These are phyloP conservation scores for Podilymbus podiceps DNA, from an alignment of 2,113 vertebrate species.

Conservation along the genomic window DNA sequence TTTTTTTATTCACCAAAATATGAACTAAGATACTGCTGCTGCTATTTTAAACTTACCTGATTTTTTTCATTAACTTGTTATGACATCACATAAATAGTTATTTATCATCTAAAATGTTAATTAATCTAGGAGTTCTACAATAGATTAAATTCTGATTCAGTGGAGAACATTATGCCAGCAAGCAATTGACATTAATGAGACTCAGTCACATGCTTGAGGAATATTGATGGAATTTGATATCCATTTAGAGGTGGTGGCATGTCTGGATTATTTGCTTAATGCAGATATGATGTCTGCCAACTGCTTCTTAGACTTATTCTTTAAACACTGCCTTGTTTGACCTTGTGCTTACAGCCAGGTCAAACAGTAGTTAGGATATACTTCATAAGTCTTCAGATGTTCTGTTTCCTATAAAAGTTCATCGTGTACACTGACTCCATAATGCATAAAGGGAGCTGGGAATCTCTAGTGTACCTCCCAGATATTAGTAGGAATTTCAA, in stretches of 20 bases:
- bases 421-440: fast-evolving
- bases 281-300: neutral
- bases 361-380: neutral
- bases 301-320: neutral
- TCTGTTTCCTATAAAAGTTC: neutral
- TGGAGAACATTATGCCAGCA: neutral
- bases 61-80: neutral
- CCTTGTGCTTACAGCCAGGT: neutral
- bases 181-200: neutral
- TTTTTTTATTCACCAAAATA: neutral
- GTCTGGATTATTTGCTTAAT: neutral
- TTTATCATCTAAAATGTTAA: neutral
- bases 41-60: neutral
- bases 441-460: neutral
- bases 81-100: neutral
- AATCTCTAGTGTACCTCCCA: neutral
- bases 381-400: neutral
- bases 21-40: neutral
- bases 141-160: neutral
- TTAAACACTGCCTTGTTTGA: neutral
- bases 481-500: neutral
- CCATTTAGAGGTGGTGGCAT: neutral
- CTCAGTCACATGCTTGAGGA: neutral
- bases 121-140: neutral
- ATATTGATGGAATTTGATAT: neutral